These are phyloP conservation scores for Microchirus variegatus DNA, from an alignment of 2,797 vertebrate genomes.

Conservation along the genomic window DNA sequence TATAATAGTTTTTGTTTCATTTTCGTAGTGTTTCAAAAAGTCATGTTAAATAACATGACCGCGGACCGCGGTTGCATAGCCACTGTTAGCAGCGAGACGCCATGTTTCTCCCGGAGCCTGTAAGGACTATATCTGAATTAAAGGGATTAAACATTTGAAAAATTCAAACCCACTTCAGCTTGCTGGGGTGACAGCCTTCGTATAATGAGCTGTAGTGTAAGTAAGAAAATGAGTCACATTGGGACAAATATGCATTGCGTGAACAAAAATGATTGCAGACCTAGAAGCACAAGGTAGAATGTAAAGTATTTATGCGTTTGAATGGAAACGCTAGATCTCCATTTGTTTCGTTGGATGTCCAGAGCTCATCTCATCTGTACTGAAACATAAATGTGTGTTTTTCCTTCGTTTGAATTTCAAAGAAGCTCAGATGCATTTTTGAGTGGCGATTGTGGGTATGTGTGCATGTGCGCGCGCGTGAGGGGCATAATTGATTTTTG, in stretches of 20 bases:
- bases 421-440: conserved; percentile 49
- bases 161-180: no score
- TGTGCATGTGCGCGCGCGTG: background rate
- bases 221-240: background rate
- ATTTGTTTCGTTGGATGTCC: conserved; percentile 34
- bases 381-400: conserved; percentile 62
- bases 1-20: no score
- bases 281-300: background rate
- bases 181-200: no score
- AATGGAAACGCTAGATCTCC: conserved; percentile 17
- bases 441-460: conserved; percentile 15
- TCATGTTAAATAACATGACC: no score
- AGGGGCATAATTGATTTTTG: conserved; percentile 68
- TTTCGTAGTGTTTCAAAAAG: no score
- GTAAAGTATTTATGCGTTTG: background rate
- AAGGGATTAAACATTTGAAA: no score
- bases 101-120: no score
- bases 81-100: no score
- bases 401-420: conserved; percentile 71
- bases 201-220: conserved; percentile 2
- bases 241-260: background rate
- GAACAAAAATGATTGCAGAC: background rate
- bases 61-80: no score
- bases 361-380: conserved; percentile 35
- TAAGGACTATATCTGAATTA: no score